These are phyloP conservation scores for Seladonia tumulorum DNA, from an alignment of 2,888 invertebrate species.

Conservation along the genomic window DNA sequence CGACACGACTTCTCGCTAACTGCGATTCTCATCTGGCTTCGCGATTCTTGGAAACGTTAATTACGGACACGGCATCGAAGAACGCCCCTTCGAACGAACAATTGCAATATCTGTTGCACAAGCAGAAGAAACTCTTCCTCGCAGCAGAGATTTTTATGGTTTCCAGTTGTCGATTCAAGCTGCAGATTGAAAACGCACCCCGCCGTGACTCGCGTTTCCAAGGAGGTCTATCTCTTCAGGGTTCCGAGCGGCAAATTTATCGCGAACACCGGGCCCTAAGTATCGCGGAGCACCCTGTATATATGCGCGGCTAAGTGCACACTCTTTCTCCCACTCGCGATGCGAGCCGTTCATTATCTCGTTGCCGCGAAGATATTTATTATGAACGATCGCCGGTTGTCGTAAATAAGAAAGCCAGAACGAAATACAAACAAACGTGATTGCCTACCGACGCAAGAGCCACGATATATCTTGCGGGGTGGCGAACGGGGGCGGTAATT, in stretches of 20 bases:
- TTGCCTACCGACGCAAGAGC: conserved; percentile 53
- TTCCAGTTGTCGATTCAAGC: background rate
- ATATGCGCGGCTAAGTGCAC: conserved; percentile 5
- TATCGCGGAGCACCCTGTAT: conserved; percentile 11
- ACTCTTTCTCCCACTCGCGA: conserved; percentile 10
- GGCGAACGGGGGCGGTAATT: conserved; percentile 73
- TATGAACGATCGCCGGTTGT: conserved; percentile 65
- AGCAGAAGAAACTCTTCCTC: background rate
- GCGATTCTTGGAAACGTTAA: background rate
- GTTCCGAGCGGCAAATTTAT: background rate
- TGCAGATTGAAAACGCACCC: background rate
- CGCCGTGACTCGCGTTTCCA: background rate
- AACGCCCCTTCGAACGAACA: background rate
- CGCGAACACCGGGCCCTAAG: too few species aligned
- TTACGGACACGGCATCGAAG: background rate
- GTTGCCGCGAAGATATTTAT: conserved; percentile 69
- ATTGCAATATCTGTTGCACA: background rate
- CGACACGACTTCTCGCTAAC: background rate
- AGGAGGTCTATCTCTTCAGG: background rate
- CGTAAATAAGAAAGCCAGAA: conserved; percentile 68
- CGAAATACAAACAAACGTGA: conserved; percentile 64
- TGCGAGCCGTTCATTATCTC: conserved; percentile 68
- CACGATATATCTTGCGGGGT: conserved; percentile 67
- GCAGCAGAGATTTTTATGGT: background rate
- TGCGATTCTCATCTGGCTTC: background rate